Base-by-base conservation (phyloP, 2,797 vertebrate genomes). In the Sorex maritimensis region DNA sequence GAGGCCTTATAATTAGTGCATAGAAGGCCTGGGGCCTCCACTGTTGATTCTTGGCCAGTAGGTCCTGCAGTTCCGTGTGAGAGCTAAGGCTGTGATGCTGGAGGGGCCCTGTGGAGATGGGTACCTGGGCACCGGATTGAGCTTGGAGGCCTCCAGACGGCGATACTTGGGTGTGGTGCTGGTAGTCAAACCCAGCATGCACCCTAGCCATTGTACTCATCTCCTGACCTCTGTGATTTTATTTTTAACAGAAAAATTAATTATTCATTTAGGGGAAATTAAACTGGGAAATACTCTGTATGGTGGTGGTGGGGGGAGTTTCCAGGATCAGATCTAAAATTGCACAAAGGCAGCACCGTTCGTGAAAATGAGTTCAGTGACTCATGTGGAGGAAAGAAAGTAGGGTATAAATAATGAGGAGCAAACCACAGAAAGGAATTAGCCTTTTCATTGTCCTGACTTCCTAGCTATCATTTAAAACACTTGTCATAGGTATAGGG, bases 241-340 rank as follows among this genome's bases (percentile, higher is more conserved):
- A 26, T 67, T 67, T 67, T 67, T 67, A 67, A 19, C 65, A 67
- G 65, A 28, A 7, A 52, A 52, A 52, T 61, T 61, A 61, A 61
- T 61, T 67, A 67, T 26, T n/a, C 24, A 72, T 49, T 90, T 82
- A 72, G 67, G 81, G 58, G 46, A 77, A 86, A 69, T 65, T 78
- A 74, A 88, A 69, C 26, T 23, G 30, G 61, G 28, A 63, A 69
- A 71, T 23, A 63, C 9, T 77, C 49, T 81, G 49, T 13, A 65
- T 41, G 17, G 58, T 19, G 17, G 21, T 19, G 21, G 7, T 28
- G 83, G 5, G 26, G 41, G 26, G 13, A 44, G 75, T 93, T 92
- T 86, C 81, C 90, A 91, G 63, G 49, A 87, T 55, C 38, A 55
- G 63, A 69, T 85, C 63, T 85, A 88, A 93, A 77, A 85, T 89